These are phyloP conservation scores for Diploptera punctata DNA, from an alignment of 2,888 invertebrate genomes.

Conservation along the genomic window DNA sequence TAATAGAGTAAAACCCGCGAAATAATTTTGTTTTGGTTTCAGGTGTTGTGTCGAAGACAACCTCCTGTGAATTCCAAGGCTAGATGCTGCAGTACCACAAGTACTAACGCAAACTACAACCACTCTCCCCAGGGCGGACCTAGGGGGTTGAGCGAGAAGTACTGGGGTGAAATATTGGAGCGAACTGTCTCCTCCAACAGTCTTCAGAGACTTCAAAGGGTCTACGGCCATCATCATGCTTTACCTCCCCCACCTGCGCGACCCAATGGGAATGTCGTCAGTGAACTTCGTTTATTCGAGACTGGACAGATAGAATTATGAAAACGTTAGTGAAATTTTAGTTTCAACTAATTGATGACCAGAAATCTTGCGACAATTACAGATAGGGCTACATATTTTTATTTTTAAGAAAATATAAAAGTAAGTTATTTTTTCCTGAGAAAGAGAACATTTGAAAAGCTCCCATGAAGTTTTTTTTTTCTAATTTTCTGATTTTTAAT, in stretches of 20 bases:
- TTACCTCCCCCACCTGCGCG: conserved; percentile 32
- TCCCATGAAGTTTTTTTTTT: too few species aligned
- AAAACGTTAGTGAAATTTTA: too few species aligned
- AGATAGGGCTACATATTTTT: too few species aligned
- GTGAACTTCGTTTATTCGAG: background rate
- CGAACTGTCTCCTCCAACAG: conserved; percentile 78
- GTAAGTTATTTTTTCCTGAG: too few species aligned
- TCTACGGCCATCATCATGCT: conserved; percentile 43
- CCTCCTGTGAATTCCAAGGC: conserved; percentile 22
- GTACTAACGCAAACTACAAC: too few species aligned
- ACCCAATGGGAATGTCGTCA: background rate
- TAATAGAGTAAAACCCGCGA: too few species aligned
- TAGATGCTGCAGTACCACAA: conserved; percentile 32
- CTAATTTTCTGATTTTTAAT: too few species aligned
- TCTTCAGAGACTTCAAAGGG: conserved; percentile 68
- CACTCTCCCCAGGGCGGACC: conserved; percentile 20
- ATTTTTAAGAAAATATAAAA: too few species aligned
- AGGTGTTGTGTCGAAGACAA: conserved; percentile 46
- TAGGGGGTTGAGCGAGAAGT: conserved; percentile 65
- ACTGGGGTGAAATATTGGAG: conserved; percentile 80
- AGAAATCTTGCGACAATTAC: too few species aligned
- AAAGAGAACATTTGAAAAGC: too few species aligned
- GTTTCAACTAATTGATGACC: too few species aligned
- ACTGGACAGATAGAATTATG: background rate
- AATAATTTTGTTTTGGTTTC: too few species aligned